Evolutionary conservation across 2,888 invertebrate species (phyloP).

Genomic region (Protodeltote pygarga): DNA sequence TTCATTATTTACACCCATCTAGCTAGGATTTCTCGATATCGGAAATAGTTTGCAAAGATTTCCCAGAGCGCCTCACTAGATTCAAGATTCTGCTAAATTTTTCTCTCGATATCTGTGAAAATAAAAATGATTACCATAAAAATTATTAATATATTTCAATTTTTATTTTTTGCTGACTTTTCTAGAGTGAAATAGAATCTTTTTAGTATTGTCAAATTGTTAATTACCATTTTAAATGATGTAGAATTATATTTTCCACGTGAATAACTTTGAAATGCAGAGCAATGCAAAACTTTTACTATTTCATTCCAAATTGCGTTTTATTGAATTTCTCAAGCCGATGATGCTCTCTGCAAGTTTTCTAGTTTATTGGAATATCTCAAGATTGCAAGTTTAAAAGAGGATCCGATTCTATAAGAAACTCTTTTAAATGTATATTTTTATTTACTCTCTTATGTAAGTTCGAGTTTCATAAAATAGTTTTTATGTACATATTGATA

Average conservation of each 20-base stretch:
- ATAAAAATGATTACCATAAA: too few relatives aligned
- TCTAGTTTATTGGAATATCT: neutral
- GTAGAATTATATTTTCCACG: too few relatives aligned
- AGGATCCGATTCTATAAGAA: neutral
- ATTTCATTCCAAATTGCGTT: neutral
- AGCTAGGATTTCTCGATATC: constrained; percentile 27
- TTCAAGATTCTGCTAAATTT: constrained; percentile 17
- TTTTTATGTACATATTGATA: too few relatives aligned
- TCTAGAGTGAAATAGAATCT: neutral
- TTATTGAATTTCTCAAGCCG: neutral
- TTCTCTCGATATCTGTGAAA: neutral
- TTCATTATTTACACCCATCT: constrained; percentile 44
- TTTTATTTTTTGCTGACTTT: too few relatives aligned
- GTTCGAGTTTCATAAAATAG: too few relatives aligned
- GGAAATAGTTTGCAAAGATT: constrained; percentile 36
- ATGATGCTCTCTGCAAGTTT: neutral
- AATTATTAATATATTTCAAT: too few relatives aligned
- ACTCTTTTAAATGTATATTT: too few relatives aligned
- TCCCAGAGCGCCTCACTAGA: constrained; percentile 34
- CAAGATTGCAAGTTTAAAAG: constrained; percentile 1
- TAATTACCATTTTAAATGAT: too few relatives aligned
- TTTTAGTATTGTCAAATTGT: too few relatives aligned
- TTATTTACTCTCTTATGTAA: too few relatives aligned
- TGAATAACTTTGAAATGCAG: too few relatives aligned
- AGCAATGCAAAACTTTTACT: neutral